A percentile compares a stretch with the other conserved stretches of the same genome.
Conservation (phyloP, 2,888 invertebrate genomes). For the Xestoiulus laeticollis region DNA sequence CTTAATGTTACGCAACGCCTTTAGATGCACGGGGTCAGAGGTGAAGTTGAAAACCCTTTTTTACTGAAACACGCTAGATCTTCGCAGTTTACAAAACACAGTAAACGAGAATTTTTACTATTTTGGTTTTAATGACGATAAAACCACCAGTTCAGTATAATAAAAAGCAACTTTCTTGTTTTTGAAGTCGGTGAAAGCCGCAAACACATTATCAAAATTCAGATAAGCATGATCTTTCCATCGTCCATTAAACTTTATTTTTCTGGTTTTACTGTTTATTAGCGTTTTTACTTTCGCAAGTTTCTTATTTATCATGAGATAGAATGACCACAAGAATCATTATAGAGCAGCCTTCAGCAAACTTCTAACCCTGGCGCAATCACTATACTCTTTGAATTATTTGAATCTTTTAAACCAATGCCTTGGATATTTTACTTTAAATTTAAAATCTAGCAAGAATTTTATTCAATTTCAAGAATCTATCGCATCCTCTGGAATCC, state of each 20-base stretch:
- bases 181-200: not conserved
- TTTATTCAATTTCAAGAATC: too few species aligned
- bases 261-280: not conserved
- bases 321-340: not conserved
- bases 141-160: not conserved
- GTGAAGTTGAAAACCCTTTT: not conserved
- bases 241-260: slow-evolving; percentile 20
- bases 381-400: too few species aligned
- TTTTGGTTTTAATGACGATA: not conserved
- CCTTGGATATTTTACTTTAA: too few species aligned
- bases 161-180: not conserved
- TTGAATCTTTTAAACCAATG: too few species aligned
- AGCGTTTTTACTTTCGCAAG: not conserved
- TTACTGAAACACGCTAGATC: not conserved
- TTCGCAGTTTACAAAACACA: not conserved
- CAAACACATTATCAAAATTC: not conserved
- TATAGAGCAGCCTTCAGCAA: not conserved
- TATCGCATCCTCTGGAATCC: too few species aligned
- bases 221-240: not conserved
- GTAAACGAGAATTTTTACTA: not conserved
- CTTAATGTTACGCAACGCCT: not conserved
- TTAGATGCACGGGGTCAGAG: not conserved
- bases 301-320: not conserved
- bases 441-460: too few species aligned
- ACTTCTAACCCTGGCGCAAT: too few species aligned